phyloP scores from a whole-genome alignment of 2,888 invertebrate species.

The Leptinotarsa juncta region DNA sequence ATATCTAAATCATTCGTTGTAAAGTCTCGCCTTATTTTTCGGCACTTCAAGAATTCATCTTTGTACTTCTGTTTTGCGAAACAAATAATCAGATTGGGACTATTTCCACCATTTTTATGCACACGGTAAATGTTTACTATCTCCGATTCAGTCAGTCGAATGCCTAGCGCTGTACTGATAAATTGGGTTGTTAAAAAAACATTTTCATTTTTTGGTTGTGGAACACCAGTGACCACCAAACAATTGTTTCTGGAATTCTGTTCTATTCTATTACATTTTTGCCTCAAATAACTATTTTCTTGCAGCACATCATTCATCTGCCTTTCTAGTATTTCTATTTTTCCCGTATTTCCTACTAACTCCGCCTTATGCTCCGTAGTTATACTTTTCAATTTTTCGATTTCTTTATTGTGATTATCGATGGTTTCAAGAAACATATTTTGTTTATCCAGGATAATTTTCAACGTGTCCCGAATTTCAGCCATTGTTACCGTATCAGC shows the following conservation, averaged over 20 bases:
- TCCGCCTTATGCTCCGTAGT: background rate
- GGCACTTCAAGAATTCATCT: constrained; percentile 9
- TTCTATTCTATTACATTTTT: background rate
- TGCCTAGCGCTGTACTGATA: constrained; percentile 1
- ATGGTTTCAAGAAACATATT: constrained; percentile 2
- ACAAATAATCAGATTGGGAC: constrained; percentile 5
- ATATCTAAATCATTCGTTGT: background rate
- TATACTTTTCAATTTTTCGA: background rate
- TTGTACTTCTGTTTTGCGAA: constrained; percentile 1
- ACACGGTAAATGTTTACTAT: constrained; percentile 2
- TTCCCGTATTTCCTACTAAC: background rate
- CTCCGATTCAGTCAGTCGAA: background rate
- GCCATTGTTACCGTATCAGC: background rate
- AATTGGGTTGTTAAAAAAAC: background rate
- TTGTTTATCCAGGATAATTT: background rate
- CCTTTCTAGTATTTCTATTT: background rate
- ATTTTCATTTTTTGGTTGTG: constrained; percentile 9
- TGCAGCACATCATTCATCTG: background rate
- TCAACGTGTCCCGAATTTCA: constrained; percentile 7
- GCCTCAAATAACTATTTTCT: constrained; percentile 3
- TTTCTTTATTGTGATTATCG: constrained; percentile 2
- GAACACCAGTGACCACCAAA: constrained; percentile 5
- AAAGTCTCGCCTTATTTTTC: constrained; percentile 4
- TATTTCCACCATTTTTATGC: background rate
- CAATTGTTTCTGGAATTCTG: no score